Evolutionary conservation across 2,113 vertebrate species (phyloP).

Genomic region (Rhinolophus sinicus): DNA sequence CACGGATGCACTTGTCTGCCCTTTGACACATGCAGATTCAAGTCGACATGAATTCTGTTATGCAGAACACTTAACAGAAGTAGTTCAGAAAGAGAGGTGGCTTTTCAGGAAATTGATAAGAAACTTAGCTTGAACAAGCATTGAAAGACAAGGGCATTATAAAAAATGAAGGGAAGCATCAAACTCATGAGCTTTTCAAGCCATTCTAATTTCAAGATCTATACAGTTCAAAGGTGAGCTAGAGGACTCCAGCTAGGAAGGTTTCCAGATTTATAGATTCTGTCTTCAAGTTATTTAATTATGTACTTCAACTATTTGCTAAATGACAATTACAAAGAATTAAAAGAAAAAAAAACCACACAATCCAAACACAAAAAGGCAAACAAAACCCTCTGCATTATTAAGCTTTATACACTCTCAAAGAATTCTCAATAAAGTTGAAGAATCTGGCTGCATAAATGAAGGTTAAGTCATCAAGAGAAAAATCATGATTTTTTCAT

Average conservation of each 20-base stretch:
- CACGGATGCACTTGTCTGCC: background rate
- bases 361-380: background rate
- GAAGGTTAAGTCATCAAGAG: constrained; percentile 45
- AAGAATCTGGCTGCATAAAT: background rate
- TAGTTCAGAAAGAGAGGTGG: background rate
- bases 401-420: background rate
- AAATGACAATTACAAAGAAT: background rate
- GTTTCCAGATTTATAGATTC: background rate
- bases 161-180: background rate
- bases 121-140: background rate
- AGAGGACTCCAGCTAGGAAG: background rate
- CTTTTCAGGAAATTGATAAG: background rate
- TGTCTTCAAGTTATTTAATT: background rate
- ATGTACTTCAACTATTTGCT: background rate
- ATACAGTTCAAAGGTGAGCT: background rate
- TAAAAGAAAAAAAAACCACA: background rate
- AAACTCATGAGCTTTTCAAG: background rate
- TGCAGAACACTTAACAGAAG: background rate
- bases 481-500: constrained; percentile 52
- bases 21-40: background rate
- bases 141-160: background rate
- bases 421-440: background rate
- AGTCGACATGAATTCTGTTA: background rate
- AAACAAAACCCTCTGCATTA: background rate
- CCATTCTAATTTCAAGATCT: background rate